Conservation (phyloP, 1,140 invertebrate species). For the Lasioglossum baleicum region DNA sequence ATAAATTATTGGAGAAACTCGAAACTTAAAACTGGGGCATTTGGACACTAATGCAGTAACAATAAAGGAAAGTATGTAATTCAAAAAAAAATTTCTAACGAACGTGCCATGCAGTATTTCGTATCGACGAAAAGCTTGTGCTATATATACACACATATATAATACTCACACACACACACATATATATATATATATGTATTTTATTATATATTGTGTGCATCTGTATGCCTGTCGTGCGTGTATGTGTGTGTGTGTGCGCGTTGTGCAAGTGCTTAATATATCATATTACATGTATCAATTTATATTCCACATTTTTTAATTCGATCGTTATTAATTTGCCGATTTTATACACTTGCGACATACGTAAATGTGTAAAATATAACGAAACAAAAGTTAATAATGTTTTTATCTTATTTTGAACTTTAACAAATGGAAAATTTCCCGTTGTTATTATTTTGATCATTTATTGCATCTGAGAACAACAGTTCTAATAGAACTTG, state of each 20-base stretch:
- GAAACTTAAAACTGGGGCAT: constrained; percentile 67
- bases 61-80: constrained; percentile 52
- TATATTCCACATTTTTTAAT: not conserved
- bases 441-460: not conserved
- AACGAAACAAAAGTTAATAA: not conserved
- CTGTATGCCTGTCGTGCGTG: too few species aligned
- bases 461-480: constrained; percentile 20
- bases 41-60: constrained; percentile 58
- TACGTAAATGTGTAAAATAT: constrained; percentile 1
- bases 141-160: too few species aligned
- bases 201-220: too few species aligned
- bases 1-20: constrained; percentile 57
- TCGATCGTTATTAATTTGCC: not conserved
- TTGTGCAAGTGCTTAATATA: too few species aligned
- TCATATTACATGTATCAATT: constrained; percentile 21
- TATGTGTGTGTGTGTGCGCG: too few species aligned
- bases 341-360: not conserved
- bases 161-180: too few species aligned
- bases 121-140: constrained; percentile 35
- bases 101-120: constrained; percentile 68
- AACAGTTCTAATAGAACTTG: not conserved
- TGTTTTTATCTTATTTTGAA: not conserved
- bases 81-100: constrained; percentile 50
- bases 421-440: not conserved
- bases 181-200: too few species aligned